Percentiles rank a stretch among this genome's conserved stretches.
phyloP scores from a whole-genome alignment of 2,113 vertebrate genomes.

The Proteles cristata region DNA sequence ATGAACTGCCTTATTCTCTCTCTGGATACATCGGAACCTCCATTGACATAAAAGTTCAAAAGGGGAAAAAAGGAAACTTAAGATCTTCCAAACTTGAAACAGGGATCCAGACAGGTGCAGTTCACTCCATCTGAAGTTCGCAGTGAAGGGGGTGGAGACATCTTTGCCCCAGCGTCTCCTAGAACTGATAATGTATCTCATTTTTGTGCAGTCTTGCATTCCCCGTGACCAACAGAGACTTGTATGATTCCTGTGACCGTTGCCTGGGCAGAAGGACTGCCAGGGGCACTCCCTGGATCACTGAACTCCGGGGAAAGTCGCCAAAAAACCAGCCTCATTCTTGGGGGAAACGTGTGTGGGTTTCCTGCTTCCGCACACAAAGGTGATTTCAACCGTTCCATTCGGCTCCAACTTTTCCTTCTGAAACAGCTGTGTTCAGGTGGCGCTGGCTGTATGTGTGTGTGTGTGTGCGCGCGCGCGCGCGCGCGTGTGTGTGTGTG shows the following conservation, averaged over 20 bases:
- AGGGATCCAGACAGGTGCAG: background rate
- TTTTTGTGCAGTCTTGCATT: background rate
- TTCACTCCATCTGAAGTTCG: background rate
- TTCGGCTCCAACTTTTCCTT: constrained; percentile 66
- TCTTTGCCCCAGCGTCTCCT: background rate
- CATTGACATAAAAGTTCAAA: constrained; percentile 48
- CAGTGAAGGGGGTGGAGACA: background rate
- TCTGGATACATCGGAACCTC: background rate
- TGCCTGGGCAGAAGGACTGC: background rate
- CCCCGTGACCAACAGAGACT: background rate
- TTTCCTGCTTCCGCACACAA: background rate
- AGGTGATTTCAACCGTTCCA: constrained; percentile 64
- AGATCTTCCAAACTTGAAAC: background rate
- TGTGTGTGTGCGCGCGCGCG: no score
- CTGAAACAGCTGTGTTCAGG: constrained; percentile 64
- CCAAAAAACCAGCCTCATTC: constrained; percentile 50
- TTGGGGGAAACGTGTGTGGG: background rate
- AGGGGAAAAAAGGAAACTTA: background rate
- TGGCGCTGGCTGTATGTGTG: constrained; percentile 7
- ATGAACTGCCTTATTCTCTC: background rate
- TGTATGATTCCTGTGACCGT: background rate
- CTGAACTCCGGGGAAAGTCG: constrained; percentile 36
- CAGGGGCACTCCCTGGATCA: background rate
- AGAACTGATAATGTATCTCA: background rate
- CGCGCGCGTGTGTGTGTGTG: constrained; percentile 37